Evolutionary conservation across 2,113 vertebrate genomes (phyloP).

Genomic region (Rhinolophus ferrumequinum): DNA sequence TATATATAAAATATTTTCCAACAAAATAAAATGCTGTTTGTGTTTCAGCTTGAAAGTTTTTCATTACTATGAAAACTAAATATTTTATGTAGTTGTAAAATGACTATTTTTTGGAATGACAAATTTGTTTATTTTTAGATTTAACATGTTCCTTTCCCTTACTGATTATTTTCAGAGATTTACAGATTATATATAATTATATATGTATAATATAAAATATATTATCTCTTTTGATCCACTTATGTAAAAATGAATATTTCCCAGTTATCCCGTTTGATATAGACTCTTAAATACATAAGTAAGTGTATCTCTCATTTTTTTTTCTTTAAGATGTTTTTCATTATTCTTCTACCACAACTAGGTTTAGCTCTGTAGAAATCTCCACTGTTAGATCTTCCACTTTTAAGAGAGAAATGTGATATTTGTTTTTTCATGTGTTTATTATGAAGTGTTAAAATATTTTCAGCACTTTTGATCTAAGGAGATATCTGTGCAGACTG

Average conservation of each 20-base stretch:
- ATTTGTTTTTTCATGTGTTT: background rate
- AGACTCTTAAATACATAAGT: slow-evolving; percentile 1
- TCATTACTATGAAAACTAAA: background rate
- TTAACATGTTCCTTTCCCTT: background rate
- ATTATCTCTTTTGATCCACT: background rate
- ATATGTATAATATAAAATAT: background rate
- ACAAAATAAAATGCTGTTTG: background rate
- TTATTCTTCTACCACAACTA: background rate
- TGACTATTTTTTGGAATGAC: background rate
- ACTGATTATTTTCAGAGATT: background rate
- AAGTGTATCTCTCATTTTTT: background rate
- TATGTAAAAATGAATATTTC: background rate
- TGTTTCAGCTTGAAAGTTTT: background rate
- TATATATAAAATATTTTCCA: background rate
- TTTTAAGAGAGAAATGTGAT: background rate
- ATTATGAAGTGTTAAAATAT: background rate
- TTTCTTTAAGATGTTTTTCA: background rate
- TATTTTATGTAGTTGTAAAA: background rate
- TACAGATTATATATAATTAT: background rate
- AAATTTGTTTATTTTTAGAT: background rate
- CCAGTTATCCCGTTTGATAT: background rate
- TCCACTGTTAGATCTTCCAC: background rate
- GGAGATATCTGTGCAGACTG: background rate
- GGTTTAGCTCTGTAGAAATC: background rate
- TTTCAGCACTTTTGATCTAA: background rate